Percentiles rank a stretch among this genome's conserved stretches.
Conservation (phyloP, 2,888 invertebrate species). For the Chrysolina haemoptera region DNA sequence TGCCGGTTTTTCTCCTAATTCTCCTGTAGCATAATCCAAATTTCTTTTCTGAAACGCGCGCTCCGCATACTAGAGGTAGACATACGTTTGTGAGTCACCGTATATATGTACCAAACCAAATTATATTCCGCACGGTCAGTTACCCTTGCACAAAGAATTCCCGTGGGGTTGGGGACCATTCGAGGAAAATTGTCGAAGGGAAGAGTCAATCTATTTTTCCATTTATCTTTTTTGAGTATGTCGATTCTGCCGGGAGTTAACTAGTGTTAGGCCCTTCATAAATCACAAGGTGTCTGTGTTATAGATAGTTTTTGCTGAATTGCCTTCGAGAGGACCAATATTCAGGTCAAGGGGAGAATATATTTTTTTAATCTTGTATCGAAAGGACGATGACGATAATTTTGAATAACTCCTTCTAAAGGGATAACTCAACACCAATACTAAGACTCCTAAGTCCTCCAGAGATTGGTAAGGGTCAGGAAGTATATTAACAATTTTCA, state of each 20-base stretch:
- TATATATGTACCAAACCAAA: slow-evolving; percentile 59
- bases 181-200: slow-evolving; percentile 25
- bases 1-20: slow-evolving; percentile 1
- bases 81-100: slow-evolving; percentile 53
- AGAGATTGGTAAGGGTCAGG: too few relatives aligned
- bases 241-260: slow-evolving; percentile 22
- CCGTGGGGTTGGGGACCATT: slow-evolving; percentile 38
- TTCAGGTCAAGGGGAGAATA: neutral
- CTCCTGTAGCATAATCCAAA: neutral
- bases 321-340: neutral
- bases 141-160: slow-evolving; percentile 62
- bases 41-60: neutral
- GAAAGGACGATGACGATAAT: too few relatives aligned
- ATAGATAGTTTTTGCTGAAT: neutral
- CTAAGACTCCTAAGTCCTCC: too few relatives aligned
- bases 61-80: slow-evolving; percentile 15
- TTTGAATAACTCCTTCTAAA: too few relatives aligned
- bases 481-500: too few relatives aligned
- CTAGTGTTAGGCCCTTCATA: slow-evolving; percentile 18
- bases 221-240: slow-evolving; percentile 32
- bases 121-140: slow-evolving; percentile 67
- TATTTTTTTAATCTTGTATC: too few relatives aligned
- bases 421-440: too few relatives aligned
- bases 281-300: slow-evolving; percentile 9
- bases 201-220: slow-evolving; percentile 35